A percentile compares a stretch with the other conserved stretches of the same genome.
Conservation (phyloP, 2,113 vertebrate genomes). For the Coracopsis vasa region DNA sequence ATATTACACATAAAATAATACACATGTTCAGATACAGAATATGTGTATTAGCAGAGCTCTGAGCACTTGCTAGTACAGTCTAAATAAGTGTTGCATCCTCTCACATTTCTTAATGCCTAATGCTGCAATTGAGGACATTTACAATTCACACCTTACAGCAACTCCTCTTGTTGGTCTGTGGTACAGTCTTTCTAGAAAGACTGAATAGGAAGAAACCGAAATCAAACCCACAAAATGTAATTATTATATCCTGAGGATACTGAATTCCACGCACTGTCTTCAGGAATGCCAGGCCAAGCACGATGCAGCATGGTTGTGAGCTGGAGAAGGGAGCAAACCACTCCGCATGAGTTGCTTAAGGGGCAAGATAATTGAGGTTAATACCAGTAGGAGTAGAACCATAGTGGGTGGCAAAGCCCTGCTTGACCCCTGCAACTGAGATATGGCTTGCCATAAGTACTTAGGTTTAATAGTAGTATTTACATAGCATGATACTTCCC, state of each 20-base stretch:
- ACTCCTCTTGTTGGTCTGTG: background rate
- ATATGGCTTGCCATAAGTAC: background rate
- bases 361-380: background rate
- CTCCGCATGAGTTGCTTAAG: background rate
- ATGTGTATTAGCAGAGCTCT: background rate
- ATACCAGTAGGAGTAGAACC: background rate
- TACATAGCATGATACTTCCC: background rate
- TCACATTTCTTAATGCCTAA: background rate
- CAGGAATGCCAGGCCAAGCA: background rate
- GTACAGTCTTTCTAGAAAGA: background rate
- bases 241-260: background rate
- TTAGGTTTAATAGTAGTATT: background rate
- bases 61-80: background rate
- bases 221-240: background rate
- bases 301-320: background rate
- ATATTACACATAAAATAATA: background rate
- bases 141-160: background rate
- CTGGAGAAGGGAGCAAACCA: background rate
- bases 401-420: background rate
- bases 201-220: background rate
- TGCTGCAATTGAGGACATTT: background rate
- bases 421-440: background rate
- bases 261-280: background rate
- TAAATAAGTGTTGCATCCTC: background rate
- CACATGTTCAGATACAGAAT: background rate